phyloP scores from a whole-genome alignment of 2,888 invertebrate species.

The Drosophila limbata region DNA sequence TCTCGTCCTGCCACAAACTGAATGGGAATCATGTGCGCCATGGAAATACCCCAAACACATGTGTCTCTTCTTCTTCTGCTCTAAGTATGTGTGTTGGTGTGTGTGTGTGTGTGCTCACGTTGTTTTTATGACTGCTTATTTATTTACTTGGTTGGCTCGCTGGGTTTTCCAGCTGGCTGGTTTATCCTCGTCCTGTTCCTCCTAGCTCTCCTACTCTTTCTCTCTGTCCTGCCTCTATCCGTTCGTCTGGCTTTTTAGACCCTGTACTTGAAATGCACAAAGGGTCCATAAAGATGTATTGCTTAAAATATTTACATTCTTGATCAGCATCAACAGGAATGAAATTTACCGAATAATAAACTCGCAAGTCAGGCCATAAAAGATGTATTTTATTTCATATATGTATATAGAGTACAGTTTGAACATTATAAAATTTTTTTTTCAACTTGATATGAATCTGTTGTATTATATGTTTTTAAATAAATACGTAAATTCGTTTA shows the following conservation, averaged over 20 bases:
- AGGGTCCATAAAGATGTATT: not conserved
- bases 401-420: not conserved
- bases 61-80: constrained; percentile 17
- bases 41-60: constrained; percentile 67
- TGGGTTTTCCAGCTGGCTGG: constrained; percentile 78
- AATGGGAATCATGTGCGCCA: constrained; percentile 62
- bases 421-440: too few species aligned
- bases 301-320: not conserved
- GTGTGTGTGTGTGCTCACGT: constrained; percentile 27
- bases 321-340: not conserved
- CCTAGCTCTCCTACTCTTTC: not conserved
- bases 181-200: constrained; percentile 45
- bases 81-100: constrained; percentile 2
- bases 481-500: too few species aligned
- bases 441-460: too few species aligned
- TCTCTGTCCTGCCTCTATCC: not conserved
- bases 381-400: not conserved
- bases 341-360: too few species aligned
- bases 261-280: not conserved
- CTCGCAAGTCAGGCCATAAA: not conserved
- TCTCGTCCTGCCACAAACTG: constrained; percentile 20
- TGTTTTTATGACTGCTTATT: constrained; percentile 80
- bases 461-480: too few species aligned
- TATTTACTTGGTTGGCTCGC: constrained; percentile 74
- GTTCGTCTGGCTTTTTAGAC: not conserved